A percentile compares a stretch with the other conserved stretches of the same genome.
These are phyloP conservation scores for Phyllotreta cruciferae DNA, from an alignment of 2,888 invertebrate species.

Conservation along the genomic window DNA sequence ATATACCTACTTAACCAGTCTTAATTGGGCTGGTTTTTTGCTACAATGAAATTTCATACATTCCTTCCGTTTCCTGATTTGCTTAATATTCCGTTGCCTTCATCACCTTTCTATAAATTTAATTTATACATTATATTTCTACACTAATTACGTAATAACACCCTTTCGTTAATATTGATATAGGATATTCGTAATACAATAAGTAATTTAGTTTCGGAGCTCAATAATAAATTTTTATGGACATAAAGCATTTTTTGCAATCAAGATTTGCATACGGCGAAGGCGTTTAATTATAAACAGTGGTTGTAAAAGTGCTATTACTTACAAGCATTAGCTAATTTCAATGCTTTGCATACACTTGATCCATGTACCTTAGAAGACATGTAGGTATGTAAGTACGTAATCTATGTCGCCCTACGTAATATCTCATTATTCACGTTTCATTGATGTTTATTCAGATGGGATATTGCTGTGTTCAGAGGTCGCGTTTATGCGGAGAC, in stretches of 20 bases:
- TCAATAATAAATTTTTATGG: no score
- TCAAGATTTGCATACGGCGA: background rate
- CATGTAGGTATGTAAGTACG: conserved; percentile 6
- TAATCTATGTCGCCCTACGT: conserved; percentile 16
- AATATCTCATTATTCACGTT: conserved; percentile 14
- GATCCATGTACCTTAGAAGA: conserved; percentile 5
- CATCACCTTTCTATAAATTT: background rate
- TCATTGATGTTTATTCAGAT: conserved; percentile 21
- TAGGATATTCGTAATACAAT: no score
- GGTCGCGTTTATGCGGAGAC: conserved; percentile 20
- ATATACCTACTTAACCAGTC: conserved; percentile 2
- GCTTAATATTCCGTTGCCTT: background rate
- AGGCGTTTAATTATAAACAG: background rate
- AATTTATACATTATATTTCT: no score
- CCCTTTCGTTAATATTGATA: no score
- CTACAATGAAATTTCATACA: conserved; percentile 6
- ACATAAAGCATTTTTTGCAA: no score
- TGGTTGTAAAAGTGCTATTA: background rate
- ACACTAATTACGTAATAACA: no score
- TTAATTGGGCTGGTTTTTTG: conserved; percentile 18
- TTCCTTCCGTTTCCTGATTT: conserved; percentile 17
- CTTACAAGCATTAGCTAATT: conserved; percentile 10
- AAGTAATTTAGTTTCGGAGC: no score
- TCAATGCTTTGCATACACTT: conserved; percentile 10
- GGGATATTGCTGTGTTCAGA: conserved; percentile 15